These are phyloP conservation scores for Cheilosia grossa DNA, from an alignment of 2,888 invertebrate genomes.

Conservation along the genomic window DNA sequence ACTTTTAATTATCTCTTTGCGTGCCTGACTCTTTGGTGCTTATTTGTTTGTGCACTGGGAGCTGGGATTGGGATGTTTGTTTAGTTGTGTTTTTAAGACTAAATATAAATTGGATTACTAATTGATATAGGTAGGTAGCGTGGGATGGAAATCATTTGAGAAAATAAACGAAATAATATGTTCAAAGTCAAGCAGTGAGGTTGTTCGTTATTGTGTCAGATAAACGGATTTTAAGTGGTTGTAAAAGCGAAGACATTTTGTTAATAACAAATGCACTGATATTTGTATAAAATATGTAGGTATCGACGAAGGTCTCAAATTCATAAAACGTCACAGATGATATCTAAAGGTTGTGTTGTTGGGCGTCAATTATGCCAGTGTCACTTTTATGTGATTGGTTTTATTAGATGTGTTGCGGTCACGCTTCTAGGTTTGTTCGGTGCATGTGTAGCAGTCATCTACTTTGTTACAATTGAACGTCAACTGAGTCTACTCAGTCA, in stretches of 20 bases:
- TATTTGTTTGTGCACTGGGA: slow-evolving; percentile 4
- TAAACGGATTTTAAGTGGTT: background rate
- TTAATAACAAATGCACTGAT: slow-evolving; percentile 12
- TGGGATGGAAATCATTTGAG: slow-evolving; percentile 52
- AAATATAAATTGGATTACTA: slow-evolving; percentile 73
- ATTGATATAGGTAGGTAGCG: slow-evolving; percentile 57
- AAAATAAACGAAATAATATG: slow-evolving; percentile 4
- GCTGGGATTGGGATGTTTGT: slow-evolving; percentile 14
- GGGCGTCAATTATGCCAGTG: too few relatives aligned
- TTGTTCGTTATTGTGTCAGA: slow-evolving; percentile 16
- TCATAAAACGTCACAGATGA: background rate
- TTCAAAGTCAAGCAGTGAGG: background rate
- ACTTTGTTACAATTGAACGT: too few relatives aligned
- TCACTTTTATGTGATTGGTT: too few relatives aligned
- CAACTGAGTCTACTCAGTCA: too few relatives aligned
- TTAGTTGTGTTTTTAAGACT: slow-evolving; percentile 45
- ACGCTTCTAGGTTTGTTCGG: too few relatives aligned
- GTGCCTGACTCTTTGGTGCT: slow-evolving; percentile 41
- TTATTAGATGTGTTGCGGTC: too few relatives aligned
- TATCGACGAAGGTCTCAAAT: background rate
- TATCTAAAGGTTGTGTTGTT: too few relatives aligned
- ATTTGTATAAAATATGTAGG: background rate
- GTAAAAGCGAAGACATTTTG: background rate
- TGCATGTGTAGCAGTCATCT: too few relatives aligned
- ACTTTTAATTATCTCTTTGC: slow-evolving; percentile 59